A percentile compares a stretch with the other conserved stretches of the same genome.
phyloP scores from a whole-genome alignment of 2,888 invertebrate genomes.

The Zygothrica quintamaculata region DNA sequence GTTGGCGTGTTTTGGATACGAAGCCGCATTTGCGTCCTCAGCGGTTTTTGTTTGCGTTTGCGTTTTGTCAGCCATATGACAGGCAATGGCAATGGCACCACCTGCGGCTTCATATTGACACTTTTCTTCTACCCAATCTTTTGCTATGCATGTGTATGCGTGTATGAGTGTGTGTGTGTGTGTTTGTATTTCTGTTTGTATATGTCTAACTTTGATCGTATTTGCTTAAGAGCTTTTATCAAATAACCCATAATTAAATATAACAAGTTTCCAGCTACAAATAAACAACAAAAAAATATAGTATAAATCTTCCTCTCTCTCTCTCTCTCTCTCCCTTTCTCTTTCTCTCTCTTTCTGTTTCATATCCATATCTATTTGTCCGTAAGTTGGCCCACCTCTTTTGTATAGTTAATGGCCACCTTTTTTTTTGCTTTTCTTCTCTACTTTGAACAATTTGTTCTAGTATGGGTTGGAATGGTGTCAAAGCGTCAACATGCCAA shows the following conservation, averaged over 20 bases:
- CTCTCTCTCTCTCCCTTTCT: constrained; percentile 9
- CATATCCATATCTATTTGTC: neutral
- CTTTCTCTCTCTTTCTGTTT: neutral
- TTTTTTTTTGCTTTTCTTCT: neutral
- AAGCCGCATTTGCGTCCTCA: constrained; percentile 61
- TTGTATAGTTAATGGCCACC: no score
- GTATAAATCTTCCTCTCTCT: constrained; percentile 11
- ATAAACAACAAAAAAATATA: constrained; percentile 16
- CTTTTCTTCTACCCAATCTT: no score
- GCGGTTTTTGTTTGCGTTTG: constrained; percentile 73
- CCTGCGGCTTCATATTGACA: constrained; percentile 75
- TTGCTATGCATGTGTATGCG: neutral
- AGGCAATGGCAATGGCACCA: constrained; percentile 58
- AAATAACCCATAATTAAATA: constrained; percentile 69
- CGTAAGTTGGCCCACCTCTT: constrained; percentile 4
- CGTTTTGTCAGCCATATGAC: constrained; percentile 74
- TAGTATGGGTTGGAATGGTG: constrained; percentile 25
- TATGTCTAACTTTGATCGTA: constrained; percentile 32
- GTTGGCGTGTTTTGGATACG: constrained; percentile 56
- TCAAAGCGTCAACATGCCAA: constrained; percentile 55
- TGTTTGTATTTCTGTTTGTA: neutral
- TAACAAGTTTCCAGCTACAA: constrained; percentile 45
- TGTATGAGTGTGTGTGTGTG: neutral
- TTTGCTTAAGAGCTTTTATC: constrained; percentile 61
- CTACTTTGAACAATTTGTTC: neutral